Base-by-base conservation (phyloP, 2,113 vertebrate species). In the Tychaedon coryphoeus region DNA sequence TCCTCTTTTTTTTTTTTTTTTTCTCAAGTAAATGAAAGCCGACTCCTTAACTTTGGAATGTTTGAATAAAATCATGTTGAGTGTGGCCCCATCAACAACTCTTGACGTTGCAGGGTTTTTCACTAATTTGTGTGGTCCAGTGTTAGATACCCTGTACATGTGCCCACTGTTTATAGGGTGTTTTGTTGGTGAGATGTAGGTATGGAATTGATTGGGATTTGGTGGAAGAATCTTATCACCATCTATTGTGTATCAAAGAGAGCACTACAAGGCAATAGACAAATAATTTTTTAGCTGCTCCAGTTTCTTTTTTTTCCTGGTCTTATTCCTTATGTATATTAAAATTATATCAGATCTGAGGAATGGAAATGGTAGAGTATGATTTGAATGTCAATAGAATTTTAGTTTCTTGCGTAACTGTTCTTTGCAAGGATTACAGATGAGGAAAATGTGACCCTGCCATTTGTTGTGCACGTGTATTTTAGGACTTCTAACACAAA, bases 351-450 rank as follows among this genome's bases (percentile, higher is more conserved):
- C 73, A 83, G 91, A 93, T 96, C 86, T 84, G 69, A 95, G 92
- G 61, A 70, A 90, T 72, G 81, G 79, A 96, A 97, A 77, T 82
- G 84, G 76, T 47, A 78, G 48, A 43, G n/a, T 48, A 54, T 87
- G 82, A 88, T 81, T 64, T 29, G 88, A 95, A 96, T 98, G 86
- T 90, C 96, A 96, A 97, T 62, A 72, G 48, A 75, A 60, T 78
- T 94, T 89, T 87, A 50, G 77, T 95, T 94, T 67, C 79, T 93
- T 94, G 42, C 29, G 6, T 75, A 88, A 88, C 56, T 72, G 8
- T 85, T 92, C 73, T 92, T 95, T 93, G 88, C 78, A 62, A 90
- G 64, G 76, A 86, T 92, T 89, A 78, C 74, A 84, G 57, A 85
- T 90, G 82, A 91, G 40, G 69, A 43, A 82, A 61, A 48, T 2